Percentiles rank a stretch among this genome's conserved stretches.
Conservation (phyloP, 2,888 invertebrate genomes). For the Tupiocoris notatus region DNA sequence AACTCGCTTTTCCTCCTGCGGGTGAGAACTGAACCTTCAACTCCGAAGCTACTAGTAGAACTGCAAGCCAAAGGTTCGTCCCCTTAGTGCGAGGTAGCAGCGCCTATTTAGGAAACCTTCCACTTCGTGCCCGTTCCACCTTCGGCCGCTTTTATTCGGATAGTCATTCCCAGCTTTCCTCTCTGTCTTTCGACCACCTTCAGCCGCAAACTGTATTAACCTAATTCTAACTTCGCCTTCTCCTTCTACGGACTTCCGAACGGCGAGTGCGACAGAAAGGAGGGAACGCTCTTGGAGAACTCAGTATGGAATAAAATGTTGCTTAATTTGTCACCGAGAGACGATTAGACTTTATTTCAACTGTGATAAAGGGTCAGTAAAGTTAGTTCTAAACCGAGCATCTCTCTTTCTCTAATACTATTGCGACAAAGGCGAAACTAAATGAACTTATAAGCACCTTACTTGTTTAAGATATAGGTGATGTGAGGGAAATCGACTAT, state of each 20-base stretch:
- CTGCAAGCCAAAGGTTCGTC: not conserved
- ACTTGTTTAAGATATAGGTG: too few relatives aligned
- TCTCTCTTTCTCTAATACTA: too few relatives aligned
- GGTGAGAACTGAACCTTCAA: not conserved
- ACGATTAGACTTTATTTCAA: conserved; percentile 25
- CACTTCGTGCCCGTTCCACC: conserved; percentile 24
- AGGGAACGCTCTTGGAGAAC: not conserved
- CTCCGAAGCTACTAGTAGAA: not conserved
- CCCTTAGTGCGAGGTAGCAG: conserved; percentile 28
- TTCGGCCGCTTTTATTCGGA: conserved; percentile 35
- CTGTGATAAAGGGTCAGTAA: not conserved
- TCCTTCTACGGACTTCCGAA: conserved; percentile 1
- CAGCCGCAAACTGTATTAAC: conserved; percentile 39
- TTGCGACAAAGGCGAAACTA: too few relatives aligned
- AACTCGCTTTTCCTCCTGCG: conserved; percentile 19
- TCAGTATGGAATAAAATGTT: conserved; percentile 37
- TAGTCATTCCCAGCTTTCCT: conserved; percentile 29
- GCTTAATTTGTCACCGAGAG: conserved; percentile 39
- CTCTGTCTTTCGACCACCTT: not conserved
- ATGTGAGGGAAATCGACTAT: too few relatives aligned
- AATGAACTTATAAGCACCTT: too few relatives aligned
- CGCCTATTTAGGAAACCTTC: conserved; percentile 42
- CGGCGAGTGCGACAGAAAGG: not conserved
- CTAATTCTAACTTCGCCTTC: conserved; percentile 37
- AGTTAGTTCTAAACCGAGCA: too few relatives aligned